Evolutionary conservation across 1,140 invertebrate genomes (phyloP).

Genomic region (Drosophila carrolli): DNA sequence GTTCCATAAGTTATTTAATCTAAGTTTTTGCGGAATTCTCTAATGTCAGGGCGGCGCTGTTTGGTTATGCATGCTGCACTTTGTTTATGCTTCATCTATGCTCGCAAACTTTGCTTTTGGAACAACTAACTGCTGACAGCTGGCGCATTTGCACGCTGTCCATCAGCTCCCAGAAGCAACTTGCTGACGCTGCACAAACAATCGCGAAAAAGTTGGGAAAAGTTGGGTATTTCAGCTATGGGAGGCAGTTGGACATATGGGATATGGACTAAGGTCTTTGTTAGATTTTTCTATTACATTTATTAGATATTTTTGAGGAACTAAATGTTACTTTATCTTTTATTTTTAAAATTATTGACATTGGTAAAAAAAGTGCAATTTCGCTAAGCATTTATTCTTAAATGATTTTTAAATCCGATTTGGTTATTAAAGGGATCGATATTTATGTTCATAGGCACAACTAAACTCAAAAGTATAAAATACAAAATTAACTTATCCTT

Average conservation of each 20-base stretch:
- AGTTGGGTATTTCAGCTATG: background rate
- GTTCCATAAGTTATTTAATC: conserved; percentile 16
- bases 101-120: conserved; percentile 33
- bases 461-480: too few species aligned
- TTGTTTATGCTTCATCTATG: conserved; percentile 50
- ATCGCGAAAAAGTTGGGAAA: conserved; percentile 17
- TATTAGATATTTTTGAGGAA: too few species aligned
- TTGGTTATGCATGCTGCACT: conserved; percentile 44
- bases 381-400: too few species aligned
- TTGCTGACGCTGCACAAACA: conserved; percentile 35
- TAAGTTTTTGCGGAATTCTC: conserved; percentile 62
- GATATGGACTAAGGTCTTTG: background rate
- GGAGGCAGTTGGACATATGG: background rate
- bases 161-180: conserved; percentile 31
- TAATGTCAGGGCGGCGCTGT: conserved; percentile 45
- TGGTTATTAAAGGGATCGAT: too few species aligned
- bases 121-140: conserved; percentile 66
- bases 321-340: too few species aligned
- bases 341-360: too few species aligned
- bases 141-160: conserved; percentile 63
- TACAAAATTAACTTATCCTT: too few species aligned
- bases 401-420: too few species aligned
- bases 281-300: too few species aligned
- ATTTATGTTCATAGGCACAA: too few species aligned
- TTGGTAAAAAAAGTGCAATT: too few species aligned